A percentile compares a stretch with the other conserved stretches of the same genome.
Evolutionary conservation across 1,140 invertebrate genomes (phyloP).

Genomic region (Dinoponera quadriceps): DNA sequence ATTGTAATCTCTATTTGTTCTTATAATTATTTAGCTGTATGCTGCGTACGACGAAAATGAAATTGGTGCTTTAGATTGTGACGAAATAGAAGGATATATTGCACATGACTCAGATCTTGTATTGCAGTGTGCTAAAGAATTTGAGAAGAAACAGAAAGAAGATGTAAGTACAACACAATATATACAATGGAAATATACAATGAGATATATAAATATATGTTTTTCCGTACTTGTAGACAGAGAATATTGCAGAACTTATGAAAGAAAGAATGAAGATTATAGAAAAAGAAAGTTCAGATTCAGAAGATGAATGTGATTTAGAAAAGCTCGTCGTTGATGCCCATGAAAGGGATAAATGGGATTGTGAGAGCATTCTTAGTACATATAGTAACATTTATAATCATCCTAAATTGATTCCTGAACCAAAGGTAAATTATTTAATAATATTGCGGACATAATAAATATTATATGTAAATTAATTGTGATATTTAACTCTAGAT

Average conservation of each 20-base stretch:
- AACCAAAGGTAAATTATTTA: constrained; percentile 87
- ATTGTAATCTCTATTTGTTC: constrained; percentile 19
- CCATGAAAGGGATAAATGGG: constrained; percentile 91
- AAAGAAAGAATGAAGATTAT: constrained; percentile 78
- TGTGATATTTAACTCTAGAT: constrained; percentile 77
- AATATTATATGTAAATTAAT: constrained; percentile 21
- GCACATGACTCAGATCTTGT: constrained; percentile 89
- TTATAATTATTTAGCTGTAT: constrained; percentile 88
- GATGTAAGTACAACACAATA: constrained; percentile 71
- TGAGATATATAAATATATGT: not conserved
- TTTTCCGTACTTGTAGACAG: constrained; percentile 65
- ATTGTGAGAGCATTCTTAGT: constrained; percentile 96
- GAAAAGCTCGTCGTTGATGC: constrained; percentile 87
- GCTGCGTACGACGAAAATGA: constrained; percentile 95
- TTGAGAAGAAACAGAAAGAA: constrained; percentile 83
- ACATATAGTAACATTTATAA: constrained; percentile 97
- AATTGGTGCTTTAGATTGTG: constrained; percentile 94
- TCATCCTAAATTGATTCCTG: constrained; percentile 94
- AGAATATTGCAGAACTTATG: constrained; percentile 78
- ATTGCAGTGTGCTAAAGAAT: constrained; percentile 87
- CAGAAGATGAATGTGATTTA: constrained; percentile 87
- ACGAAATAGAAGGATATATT: constrained; percentile 95
- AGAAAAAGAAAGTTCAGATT: constrained; percentile 73
- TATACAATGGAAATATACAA: not conserved
- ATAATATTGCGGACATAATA: constrained; percentile 46